phyloP scores from a whole-genome alignment of 2,888 invertebrate genomes.

The Chalcosyrphus nemorum region DNA sequence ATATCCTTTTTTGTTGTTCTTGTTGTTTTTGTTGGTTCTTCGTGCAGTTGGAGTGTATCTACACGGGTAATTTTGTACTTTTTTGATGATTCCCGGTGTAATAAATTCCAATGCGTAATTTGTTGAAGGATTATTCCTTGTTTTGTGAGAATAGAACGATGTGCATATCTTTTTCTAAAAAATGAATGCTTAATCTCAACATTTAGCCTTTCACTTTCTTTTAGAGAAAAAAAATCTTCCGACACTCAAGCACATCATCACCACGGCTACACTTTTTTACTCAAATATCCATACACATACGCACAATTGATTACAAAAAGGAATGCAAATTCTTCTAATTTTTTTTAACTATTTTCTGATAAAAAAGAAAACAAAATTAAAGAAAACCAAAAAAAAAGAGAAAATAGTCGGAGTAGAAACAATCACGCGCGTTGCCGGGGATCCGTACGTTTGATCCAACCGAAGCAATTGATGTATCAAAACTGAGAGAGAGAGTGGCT shows the following conservation, averaged over 20 bases:
- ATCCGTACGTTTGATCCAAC: slow-evolving; percentile 66
- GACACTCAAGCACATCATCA: slow-evolving; percentile 14
- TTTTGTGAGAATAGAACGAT: too few species aligned
- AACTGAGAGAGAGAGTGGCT: slow-evolving; percentile 62
- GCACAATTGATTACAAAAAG: slow-evolving; percentile 18
- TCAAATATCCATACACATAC: neutral
- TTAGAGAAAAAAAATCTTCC: neutral
- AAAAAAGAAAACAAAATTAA: slow-evolving; percentile 8
- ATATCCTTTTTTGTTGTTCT: slow-evolving; percentile 1
- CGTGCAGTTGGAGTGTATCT: neutral
- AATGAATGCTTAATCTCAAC: neutral
- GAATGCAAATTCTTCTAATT: slow-evolving; percentile 2
- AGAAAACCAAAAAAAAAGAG: slow-evolving; percentile 16
- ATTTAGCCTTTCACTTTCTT: neutral
- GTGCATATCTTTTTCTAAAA: neutral
- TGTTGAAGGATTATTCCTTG: neutral
- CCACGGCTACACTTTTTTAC: slow-evolving; percentile 7
- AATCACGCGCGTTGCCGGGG: slow-evolving; percentile 66
- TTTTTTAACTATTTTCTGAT: neutral
- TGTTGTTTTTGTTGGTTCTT: neutral
- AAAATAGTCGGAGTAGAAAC: slow-evolving; percentile 65
- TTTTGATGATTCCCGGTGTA: slow-evolving; percentile 3
- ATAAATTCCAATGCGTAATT: slow-evolving; percentile 21
- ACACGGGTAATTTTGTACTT: slow-evolving; percentile 21
- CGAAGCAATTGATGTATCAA: slow-evolving; percentile 70